phyloP scores from a whole-genome alignment of 2,888 invertebrate species.

The Cryptocephalus moraei region DNA sequence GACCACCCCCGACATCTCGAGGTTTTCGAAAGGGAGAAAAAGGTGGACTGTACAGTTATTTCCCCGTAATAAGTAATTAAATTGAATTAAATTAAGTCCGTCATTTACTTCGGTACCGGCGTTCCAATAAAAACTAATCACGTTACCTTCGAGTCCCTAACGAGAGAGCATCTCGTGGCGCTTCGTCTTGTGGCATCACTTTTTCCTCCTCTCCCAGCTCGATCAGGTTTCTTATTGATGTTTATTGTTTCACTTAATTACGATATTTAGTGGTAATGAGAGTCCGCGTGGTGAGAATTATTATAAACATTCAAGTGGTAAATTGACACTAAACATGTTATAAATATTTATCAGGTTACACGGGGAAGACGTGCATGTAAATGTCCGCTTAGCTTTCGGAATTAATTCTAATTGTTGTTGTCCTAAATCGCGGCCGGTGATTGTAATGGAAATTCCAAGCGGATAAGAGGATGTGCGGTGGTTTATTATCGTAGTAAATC shows the following conservation, averaged over 20 bases:
- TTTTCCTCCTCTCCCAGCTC: not conserved
- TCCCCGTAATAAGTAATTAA: too few species aligned
- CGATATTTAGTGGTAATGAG: constrained; percentile 11
- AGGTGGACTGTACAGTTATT: too few species aligned
- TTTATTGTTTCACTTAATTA: constrained; percentile 8
- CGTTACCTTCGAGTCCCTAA: too few species aligned
- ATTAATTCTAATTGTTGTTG: constrained; percentile 7
- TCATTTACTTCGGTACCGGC: not conserved
- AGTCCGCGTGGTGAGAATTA: constrained; percentile 13
- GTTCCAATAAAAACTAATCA: too few species aligned
- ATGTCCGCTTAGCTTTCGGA: constrained; percentile 5
- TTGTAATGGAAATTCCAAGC: not conserved
- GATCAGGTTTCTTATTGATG: constrained; percentile 8
- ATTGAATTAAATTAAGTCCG: too few species aligned
- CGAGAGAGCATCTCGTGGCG: too few species aligned
- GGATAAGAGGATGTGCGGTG: too few species aligned
- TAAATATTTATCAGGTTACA: constrained; percentile 12
- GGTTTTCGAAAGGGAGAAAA: too few species aligned
- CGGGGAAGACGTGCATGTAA: constrained; percentile 8
- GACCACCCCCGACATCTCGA: too few species aligned
- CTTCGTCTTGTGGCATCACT: too few species aligned
- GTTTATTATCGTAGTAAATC: too few species aligned
- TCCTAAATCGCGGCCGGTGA: not conserved
- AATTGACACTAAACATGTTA: constrained; percentile 13
- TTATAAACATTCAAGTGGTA: constrained; percentile 10